Percentiles rank a stretch among this genome's conserved stretches.
Evolutionary conservation across 2,888 invertebrate species (phyloP).

Genomic region (Catocala sponsa): DNA sequence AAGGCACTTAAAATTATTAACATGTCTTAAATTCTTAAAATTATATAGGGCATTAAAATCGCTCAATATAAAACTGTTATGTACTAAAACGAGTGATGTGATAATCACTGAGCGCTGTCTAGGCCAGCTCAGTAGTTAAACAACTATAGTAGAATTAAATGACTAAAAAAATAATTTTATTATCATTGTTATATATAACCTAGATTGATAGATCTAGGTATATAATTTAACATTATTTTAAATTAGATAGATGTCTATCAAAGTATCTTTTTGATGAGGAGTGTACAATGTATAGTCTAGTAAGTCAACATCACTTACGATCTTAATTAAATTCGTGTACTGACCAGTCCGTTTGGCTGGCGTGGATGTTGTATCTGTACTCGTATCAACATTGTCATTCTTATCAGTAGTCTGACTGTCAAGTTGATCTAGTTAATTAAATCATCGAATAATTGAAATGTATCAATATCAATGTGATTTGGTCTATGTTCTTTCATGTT

Average conservation of each 20-base stretch:
- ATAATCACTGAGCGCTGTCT: too few species aligned
- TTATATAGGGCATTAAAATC: too few species aligned
- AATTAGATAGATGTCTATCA: conserved; percentile 38
- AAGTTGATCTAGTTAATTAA: neutral
- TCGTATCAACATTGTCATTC: neutral
- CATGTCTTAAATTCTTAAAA: too few species aligned
- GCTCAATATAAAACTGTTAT: too few species aligned
- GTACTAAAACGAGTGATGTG: too few species aligned
- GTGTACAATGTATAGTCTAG: conserved; percentile 32
- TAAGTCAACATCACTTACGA: neutral
- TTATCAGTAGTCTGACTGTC: neutral
- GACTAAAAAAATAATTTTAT: too few species aligned
- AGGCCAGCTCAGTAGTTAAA: too few species aligned
- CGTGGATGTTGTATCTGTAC: neutral
- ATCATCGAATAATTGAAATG: neutral
- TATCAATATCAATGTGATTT: neutral
- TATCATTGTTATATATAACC: too few species aligned
- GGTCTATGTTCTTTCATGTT: too few species aligned
- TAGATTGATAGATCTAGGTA: neutral
- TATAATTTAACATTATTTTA: conserved; percentile 10
- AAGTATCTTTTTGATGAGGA: conserved; percentile 39
- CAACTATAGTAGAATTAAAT: too few species aligned
- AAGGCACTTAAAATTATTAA: too few species aligned
- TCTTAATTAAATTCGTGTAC: too few species aligned
- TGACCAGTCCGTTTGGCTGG: neutral